Evolutionary conservation across 1,140 invertebrate species (phyloP).

Genomic region (Formica exsecta): DNA sequence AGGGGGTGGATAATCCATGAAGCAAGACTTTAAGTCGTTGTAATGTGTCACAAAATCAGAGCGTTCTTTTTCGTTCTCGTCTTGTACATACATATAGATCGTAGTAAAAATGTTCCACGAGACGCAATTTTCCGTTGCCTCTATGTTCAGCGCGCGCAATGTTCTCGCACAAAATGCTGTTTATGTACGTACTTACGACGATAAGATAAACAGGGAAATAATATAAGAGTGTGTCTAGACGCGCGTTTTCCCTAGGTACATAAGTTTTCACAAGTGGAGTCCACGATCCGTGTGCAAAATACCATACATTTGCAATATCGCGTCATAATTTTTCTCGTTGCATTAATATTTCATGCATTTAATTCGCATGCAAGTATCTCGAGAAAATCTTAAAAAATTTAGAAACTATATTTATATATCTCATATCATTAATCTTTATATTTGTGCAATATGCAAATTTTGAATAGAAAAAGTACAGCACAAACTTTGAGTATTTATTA

Average conservation of each 20-base stretch:
- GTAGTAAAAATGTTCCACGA: slow-evolving; percentile 22
- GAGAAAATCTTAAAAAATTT: background rate
- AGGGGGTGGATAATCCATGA: background rate
- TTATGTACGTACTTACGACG: slow-evolving; percentile 41
- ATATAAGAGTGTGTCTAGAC: slow-evolving; percentile 20
- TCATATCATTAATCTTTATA: background rate
- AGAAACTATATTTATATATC: background rate
- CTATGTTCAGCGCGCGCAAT: background rate
- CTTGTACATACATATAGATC: background rate
- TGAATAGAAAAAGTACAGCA: background rate
- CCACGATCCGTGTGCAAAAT: background rate
- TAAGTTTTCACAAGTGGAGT: background rate
- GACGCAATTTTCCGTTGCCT: slow-evolving; percentile 15
- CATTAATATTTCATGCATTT: background rate
- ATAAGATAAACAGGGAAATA: slow-evolving; percentile 32
- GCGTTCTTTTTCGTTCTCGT: background rate
- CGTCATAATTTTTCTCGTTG: background rate
- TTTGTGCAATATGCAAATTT: background rate
- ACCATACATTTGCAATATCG: background rate
- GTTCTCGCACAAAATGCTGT: slow-evolving; percentile 31
- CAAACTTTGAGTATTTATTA: background rate
- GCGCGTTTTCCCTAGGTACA: background rate
- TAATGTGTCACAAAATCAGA: slow-evolving; percentile 7
- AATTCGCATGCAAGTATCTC: background rate
- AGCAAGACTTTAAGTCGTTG: background rate